Conservation (phyloP, 2,797 vertebrate species). For the Siniperca obscura region DNA sequence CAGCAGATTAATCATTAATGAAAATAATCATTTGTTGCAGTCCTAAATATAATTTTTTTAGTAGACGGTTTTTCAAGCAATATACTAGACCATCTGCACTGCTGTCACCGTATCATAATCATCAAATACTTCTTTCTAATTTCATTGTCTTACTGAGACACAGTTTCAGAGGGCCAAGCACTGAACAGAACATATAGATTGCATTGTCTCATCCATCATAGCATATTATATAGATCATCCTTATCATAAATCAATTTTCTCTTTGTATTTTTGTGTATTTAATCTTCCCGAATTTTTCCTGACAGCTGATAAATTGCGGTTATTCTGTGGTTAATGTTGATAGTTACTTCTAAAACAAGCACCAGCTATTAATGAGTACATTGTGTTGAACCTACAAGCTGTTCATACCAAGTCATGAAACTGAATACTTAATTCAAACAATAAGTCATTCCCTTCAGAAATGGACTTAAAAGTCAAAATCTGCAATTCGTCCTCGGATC, state of each 20-base stretch:
- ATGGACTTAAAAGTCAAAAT: neutral
- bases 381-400: neutral
- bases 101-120: neutral
- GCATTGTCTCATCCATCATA: neutral
- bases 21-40: neutral
- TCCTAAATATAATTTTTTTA: neutral
- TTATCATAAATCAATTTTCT: neutral
- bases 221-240: neutral
- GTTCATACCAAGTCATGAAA: neutral
- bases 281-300: neutral
- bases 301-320: neutral
- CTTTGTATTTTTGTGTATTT: neutral
- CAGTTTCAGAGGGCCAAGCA: too few species aligned
- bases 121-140: neutral
- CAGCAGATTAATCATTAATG: too few species aligned
- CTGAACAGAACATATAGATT: neutral
- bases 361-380: neutral
- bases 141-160: neutral
- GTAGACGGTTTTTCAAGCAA: neutral
- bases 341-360: neutral
- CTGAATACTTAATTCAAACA: neutral
- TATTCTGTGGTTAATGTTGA: neutral
- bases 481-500: neutral
- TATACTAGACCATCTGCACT: neutral
- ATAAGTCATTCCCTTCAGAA: neutral